A percentile compares a stretch with the other conserved stretches of the same genome.
Evolutionary conservation across 37 sponge, comb jelly and placozoan species (phyloP).

Genomic region (Agelas oroides): DNA sequence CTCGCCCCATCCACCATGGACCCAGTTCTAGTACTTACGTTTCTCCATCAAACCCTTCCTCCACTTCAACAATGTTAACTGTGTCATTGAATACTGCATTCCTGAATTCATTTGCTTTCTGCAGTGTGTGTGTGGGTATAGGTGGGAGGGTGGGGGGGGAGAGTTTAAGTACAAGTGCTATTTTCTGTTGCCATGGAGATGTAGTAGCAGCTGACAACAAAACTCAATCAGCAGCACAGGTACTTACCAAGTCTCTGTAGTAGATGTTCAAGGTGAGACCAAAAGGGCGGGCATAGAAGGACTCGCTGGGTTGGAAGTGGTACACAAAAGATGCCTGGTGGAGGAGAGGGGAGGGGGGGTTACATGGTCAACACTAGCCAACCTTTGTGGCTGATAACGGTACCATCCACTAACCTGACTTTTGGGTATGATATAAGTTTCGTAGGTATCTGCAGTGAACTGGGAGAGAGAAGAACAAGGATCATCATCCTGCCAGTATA

Average conservation of each 20-base stretch:
- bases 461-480: conserved; percentile 9
- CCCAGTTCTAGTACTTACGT: conserved; percentile 84
- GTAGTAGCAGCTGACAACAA: too few relatives aligned
- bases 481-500: too few relatives aligned
- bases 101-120: conserved; percentile 85
- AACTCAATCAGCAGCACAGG: too few relatives aligned
- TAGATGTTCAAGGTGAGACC: conserved; percentile 73
- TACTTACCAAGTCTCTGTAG: conserved; percentile 78
- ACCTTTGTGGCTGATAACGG: too few relatives aligned
- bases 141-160: not conserved
- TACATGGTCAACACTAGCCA: not conserved
- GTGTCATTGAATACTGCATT: conserved; percentile 96
- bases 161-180: not conserved
- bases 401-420: conserved; percentile 42
- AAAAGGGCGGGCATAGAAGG: conserved; percentile 80
- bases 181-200: not conserved
- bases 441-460: conserved; percentile 62
- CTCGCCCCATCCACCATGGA: too few relatives aligned
- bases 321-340: conserved; percentile 79
- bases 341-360: too few relatives aligned
- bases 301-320: conserved; percentile 77
- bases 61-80: conserved; percentile 87
- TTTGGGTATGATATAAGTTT: conserved; percentile 64
- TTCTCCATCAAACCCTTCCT: conserved; percentile 94
- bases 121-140: not conserved